phyloP scores from a whole-genome alignment of 2,113 vertebrate species.

The Microcebus lehilahytsara region DNA sequence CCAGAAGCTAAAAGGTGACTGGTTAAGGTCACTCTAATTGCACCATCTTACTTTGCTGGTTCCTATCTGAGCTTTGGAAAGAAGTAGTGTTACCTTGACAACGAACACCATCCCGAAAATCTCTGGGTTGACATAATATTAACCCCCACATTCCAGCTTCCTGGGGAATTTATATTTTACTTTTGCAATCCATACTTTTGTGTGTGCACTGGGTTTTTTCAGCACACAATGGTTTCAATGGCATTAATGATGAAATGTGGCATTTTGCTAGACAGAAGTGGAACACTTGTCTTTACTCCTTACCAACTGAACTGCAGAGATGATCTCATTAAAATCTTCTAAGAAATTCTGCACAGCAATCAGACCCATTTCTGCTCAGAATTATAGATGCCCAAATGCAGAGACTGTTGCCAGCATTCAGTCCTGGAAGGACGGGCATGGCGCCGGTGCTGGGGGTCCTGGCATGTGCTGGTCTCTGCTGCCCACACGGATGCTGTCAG shows the following conservation, averaged over 20 bases:
- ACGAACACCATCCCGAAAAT: conserved; percentile 28
- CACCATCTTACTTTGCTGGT: not conserved
- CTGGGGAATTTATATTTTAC: conserved; percentile 33
- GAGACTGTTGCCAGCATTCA: not conserved
- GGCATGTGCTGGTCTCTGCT: not conserved
- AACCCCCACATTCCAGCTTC: not conserved
- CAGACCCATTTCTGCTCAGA: not conserved
- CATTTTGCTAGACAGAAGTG: conserved; percentile 20
- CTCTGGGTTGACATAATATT: not conserved
- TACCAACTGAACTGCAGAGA: not conserved
- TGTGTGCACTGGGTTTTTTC: not conserved
- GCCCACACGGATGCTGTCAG: not conserved
- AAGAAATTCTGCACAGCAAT: not conserved
- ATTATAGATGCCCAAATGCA: not conserved
- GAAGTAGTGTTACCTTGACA: not conserved
- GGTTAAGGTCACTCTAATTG: conserved; percentile 28
- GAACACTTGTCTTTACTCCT: conserved; percentile 26
- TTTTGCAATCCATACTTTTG: not conserved
- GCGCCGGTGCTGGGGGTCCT: fast-evolving
- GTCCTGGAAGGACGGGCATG: not conserved
- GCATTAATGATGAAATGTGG: conserved; percentile 21
- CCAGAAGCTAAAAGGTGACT: not conserved
- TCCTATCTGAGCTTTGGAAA: conserved; percentile 8
- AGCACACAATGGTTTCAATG: not conserved
- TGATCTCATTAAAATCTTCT: conserved; percentile 25